These are phyloP conservation scores for Tamias sibiricus DNA, from an alignment of 2,113 vertebrate species.

Conservation along the genomic window DNA sequence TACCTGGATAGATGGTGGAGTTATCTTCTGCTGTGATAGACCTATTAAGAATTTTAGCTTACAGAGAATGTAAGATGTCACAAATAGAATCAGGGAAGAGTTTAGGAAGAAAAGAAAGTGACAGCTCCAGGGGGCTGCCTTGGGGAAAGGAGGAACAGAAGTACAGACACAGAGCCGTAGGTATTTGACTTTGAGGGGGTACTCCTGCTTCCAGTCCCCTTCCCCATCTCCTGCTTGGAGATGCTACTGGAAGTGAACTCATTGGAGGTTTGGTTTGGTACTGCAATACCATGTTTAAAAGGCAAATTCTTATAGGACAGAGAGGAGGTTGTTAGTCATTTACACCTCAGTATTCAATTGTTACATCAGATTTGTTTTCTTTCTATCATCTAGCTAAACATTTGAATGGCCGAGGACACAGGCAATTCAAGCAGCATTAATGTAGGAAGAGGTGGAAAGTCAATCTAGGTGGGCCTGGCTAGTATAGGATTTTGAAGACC, in stretches of 20 bases:
- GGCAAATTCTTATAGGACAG: conserved; percentile 21
- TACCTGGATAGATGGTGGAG: not conserved
- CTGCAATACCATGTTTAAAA: not conserved
- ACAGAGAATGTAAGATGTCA: not conserved
- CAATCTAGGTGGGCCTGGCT: not conserved
- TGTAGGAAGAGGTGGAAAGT: not conserved
- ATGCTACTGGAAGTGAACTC: not conserved
- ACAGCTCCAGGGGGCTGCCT: not conserved
- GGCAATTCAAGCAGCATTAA: not conserved
- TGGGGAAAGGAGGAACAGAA: not conserved
- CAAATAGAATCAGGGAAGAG: conserved; percentile 44
- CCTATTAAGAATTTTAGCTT: conserved; percentile 23
- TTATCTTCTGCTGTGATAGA: not conserved
- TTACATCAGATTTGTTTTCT: conserved; percentile 43
- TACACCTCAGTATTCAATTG: conserved; percentile 29
- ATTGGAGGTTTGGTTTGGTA: not conserved
- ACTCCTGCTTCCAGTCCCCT: not conserved
- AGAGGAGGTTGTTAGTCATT: conserved; percentile 12
- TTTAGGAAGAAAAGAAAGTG: conserved; percentile 42
- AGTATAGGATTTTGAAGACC: not conserved
- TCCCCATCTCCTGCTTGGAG: conserved; percentile 6
- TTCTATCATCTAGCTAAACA: conserved; percentile 1
- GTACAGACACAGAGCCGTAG: not conserved
- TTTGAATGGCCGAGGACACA: not conserved
- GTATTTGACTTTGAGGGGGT: not conserved